Base-by-base conservation (phyloP, 2,113 vertebrate species). In the Scalopus aquaticus region DNA sequence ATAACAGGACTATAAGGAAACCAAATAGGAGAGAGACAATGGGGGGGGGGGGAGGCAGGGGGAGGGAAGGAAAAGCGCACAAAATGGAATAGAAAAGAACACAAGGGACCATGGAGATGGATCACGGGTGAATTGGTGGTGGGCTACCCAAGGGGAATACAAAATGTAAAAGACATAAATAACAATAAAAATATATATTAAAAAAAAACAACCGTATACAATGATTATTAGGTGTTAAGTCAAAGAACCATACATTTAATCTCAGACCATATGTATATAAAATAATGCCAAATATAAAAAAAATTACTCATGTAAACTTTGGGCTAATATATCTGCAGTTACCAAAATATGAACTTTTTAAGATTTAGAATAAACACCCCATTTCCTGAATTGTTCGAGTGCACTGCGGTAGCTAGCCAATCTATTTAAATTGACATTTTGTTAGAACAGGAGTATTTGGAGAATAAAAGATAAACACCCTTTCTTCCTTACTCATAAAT, bases 391-490 rank as follows among this genome's bases (percentile, higher is more conserved):
- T 90, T 97, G 74, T 35, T 37, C 24, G 46, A 35, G 28, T 80
- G 17, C 46, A 64, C 58, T 84, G 22, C 3, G 30, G 51, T 94
- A 32, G 30, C n/a, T 46, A 62, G 32, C 51, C 67, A 80, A 95
- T 97, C 93, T 94, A 95, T 96, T 97, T 96, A 87, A 97, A 97
- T 62, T 96, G 97, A 87, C 86, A 88, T 93, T 98, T 97, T 90
- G 30, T 73, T 96, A 94, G 62, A 92, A 91, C 54, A 73, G n/a
- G 44, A 91, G 26, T 74, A 92, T 93, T 78, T 88, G 56, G 22
- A 73, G 72, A 24, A 22, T 77, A 96, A 96, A 97, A 87, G 62
- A 97, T 73, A 49, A 97, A 60, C 28, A 86, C 12, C 39, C 72
- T 95, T 93, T 83, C 69, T 85, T 65, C 51, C 58, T 90, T 86